These are phyloP conservation scores for Tyto alba DNA, from an alignment of 2,113 vertebrate species.

Conservation along the genomic window DNA sequence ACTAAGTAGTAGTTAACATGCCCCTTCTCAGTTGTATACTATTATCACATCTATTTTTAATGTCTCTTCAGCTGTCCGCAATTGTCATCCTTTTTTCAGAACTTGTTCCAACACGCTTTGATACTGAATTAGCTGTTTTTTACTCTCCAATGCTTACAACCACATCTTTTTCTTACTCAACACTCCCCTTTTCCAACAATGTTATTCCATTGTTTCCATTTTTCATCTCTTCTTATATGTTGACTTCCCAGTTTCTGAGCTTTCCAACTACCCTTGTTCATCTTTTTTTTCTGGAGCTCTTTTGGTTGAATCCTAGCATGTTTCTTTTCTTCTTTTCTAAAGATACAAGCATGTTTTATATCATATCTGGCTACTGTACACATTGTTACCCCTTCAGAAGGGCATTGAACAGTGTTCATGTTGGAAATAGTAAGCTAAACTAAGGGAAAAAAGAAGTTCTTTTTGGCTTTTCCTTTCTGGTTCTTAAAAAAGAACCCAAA, in stretches of 20 bases:
- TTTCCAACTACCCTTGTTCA: slow-evolving; percentile 41
- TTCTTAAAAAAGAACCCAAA: slow-evolving; percentile 58
- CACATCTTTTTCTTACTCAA: slow-evolving; percentile 54
- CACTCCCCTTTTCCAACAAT: slow-evolving; percentile 32
- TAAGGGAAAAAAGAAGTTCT: slow-evolving; percentile 38
- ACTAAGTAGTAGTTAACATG: slow-evolving; percentile 67
- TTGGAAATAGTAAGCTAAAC: slow-evolving; percentile 48
- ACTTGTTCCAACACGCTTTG: slow-evolving; percentile 44
- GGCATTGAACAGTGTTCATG: background rate
- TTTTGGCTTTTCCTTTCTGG: slow-evolving; percentile 33
- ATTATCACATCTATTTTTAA: slow-evolving; percentile 65
- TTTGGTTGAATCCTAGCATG: slow-evolving; percentile 57
- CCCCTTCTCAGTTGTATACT: slow-evolving; percentile 60
- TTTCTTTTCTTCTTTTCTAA: slow-evolving; percentile 66
- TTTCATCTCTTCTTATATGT: slow-evolving; percentile 55
- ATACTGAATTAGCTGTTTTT: slow-evolving; percentile 57
- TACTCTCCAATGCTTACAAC: slow-evolving; percentile 26
- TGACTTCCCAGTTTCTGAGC: slow-evolving; percentile 60
- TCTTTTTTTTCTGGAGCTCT: slow-evolving; percentile 52
- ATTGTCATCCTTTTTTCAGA: slow-evolving; percentile 50
- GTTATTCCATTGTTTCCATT: slow-evolving; percentile 55
- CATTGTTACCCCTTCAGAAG: slow-evolving; percentile 58
- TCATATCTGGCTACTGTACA: slow-evolving; percentile 44
- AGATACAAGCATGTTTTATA: slow-evolving; percentile 62
- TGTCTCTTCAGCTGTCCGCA: slow-evolving; percentile 48